phyloP scores from a whole-genome alignment of 2,888 invertebrate species.

The Cataglyphis albicans region DNA sequence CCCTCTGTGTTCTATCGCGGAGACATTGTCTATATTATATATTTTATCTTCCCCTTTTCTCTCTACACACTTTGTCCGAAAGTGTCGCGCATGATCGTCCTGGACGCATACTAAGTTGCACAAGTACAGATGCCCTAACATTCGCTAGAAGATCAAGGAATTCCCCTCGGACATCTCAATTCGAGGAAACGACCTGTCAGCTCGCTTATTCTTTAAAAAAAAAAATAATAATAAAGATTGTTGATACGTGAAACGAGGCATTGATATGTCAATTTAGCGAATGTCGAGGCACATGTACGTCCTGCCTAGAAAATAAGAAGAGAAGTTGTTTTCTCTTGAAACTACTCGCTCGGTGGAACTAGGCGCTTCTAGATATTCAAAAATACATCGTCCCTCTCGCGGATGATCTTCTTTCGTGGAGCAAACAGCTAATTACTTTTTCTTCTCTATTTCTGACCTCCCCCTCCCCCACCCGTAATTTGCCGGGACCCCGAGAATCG shows the following conservation, averaged over 20 bases:
- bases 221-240: neutral
- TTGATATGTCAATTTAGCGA: neutral
- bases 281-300: constrained; percentile 10
- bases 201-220: neutral
- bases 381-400: constrained; percentile 68
- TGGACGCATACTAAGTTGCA: neutral
- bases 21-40: neutral
- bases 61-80: neutral
- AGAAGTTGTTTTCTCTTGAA: constrained; percentile 59
- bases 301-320: constrained; percentile 32
- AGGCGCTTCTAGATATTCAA: constrained; percentile 72
- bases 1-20: neutral
- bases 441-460: constrained; percentile 37
- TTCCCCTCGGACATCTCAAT: neutral
- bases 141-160: neutral
- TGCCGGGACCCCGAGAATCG: constrained; percentile 42
- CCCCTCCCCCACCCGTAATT: constrained; percentile 45
- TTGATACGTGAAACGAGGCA: neutral
- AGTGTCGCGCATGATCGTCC: constrained; percentile 10
- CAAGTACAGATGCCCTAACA: constrained; percentile 17
- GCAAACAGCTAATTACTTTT: constrained; percentile 44
- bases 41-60: neutral
- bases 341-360: constrained; percentile 66
- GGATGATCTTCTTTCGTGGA: constrained; percentile 7
- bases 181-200: neutral